These are phyloP conservation scores for Leucophenga maculata DNA, from an alignment of 2,888 invertebrate genomes.

Conservation along the genomic window DNA sequence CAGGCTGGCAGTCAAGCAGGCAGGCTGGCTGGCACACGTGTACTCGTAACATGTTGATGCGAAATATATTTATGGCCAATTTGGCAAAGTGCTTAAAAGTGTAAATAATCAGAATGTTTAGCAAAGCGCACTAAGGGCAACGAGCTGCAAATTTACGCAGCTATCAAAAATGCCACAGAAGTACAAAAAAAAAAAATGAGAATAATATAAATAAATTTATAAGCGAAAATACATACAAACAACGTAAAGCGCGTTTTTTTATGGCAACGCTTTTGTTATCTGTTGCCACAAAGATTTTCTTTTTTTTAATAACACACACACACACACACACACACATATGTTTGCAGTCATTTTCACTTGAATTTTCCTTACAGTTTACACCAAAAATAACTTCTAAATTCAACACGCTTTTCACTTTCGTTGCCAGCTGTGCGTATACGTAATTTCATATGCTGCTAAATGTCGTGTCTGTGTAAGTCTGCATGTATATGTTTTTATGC, in stretches of 20 bases:
- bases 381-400: neutral
- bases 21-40: neutral
- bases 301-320: too few species aligned
- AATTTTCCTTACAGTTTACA: conserved; percentile 24
- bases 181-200: conserved; percentile 37
- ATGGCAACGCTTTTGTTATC: neutral
- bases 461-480: conserved; percentile 31
- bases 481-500: conserved; percentile 44
- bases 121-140: conserved; percentile 45
- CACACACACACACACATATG: conserved; percentile 15
- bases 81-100: conserved; percentile 60
- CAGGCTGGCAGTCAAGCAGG: too few species aligned
- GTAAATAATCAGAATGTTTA: conserved; percentile 41
- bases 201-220: neutral
- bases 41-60: neutral
- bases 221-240: neutral
- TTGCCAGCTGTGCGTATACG: conserved; percentile 46
- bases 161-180: neutral
- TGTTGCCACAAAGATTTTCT: too few species aligned
- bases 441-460: conserved; percentile 39
- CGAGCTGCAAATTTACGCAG: too few species aligned
- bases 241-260: too few species aligned
- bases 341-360: conserved; percentile 27
- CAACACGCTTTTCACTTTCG: neutral
- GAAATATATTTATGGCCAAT: conserved; percentile 56